phyloP scores from a whole-genome alignment of 2,797 vertebrate species.

The Sylvilagus floridanus region DNA sequence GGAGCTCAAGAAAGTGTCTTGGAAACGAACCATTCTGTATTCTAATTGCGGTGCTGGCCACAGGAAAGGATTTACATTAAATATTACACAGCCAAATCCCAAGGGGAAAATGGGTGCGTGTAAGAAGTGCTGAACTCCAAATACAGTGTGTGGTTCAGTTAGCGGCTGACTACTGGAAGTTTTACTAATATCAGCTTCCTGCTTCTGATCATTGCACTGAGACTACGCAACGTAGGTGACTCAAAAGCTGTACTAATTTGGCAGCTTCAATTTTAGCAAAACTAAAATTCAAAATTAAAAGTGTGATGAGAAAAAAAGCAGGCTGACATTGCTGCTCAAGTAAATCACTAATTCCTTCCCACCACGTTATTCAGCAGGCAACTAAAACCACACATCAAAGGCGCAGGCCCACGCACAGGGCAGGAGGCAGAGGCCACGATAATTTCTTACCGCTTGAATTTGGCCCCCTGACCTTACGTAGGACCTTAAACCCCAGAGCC shows the following conservation, averaged over 20 bases:
- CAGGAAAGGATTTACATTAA: not conserved
- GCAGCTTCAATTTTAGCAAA: not conserved
- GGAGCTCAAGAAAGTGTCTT: not conserved
- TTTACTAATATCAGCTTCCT: not conserved
- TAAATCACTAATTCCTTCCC: not conserved
- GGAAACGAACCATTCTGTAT: not conserved
- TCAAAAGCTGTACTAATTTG: not conserved
- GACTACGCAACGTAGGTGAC: not conserved
- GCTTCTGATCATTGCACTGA: not conserved
- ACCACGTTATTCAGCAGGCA: not conserved
- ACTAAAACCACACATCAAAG: not conserved
- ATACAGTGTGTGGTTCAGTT: not conserved
- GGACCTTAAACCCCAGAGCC: no score
- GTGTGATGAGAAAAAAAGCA: not conserved
- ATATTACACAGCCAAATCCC: not conserved
- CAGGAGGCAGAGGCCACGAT: not conserved
- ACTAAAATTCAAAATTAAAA: slow-evolving; percentile 19
- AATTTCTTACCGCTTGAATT: no score
- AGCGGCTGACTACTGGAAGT: no score
- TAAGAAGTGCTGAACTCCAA: not conserved
- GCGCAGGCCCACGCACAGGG: no score
- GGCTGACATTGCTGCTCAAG: not conserved
- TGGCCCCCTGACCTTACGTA: no score
- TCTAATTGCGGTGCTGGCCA: not conserved
- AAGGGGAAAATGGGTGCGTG: not conserved